These are phyloP conservation scores for Anser brachyrhynchus DNA, from an alignment of 2,113 vertebrate genomes.

Conservation along the genomic window DNA sequence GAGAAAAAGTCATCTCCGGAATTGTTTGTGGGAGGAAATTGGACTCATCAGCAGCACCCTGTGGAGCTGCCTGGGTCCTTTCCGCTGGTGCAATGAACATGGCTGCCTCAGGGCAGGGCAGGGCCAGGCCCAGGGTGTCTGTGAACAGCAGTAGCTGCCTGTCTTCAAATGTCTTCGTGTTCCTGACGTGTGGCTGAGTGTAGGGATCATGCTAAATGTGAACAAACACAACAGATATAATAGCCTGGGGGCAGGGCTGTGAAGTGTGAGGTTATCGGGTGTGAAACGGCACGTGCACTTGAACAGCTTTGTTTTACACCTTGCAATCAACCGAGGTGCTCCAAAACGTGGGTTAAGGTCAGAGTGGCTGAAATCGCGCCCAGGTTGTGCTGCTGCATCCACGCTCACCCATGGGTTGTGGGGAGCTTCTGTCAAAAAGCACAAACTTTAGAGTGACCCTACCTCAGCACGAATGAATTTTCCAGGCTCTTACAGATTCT, in stretches of 20 bases:
- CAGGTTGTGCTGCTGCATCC: not conserved
- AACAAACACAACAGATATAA: not conserved
- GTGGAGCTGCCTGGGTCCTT: not conserved
- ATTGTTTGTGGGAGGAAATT: not conserved
- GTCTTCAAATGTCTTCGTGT: not conserved
- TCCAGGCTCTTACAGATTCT: not conserved
- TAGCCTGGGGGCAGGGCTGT: not conserved
- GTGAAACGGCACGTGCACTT: not conserved
- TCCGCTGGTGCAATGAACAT: not conserved
- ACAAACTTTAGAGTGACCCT: not conserved
- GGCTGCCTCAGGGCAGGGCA: not conserved
- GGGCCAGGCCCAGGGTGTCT: not conserved
- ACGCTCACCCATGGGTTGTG: not conserved
- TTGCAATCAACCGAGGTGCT: not conserved
- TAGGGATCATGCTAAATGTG: not conserved
- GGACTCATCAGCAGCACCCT: not conserved
- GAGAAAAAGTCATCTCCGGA: conserved; percentile 10
- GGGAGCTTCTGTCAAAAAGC: not conserved
- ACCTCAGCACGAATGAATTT: not conserved
- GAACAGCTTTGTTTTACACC: not conserved
- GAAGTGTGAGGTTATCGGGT: not conserved
- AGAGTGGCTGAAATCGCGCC: not conserved
- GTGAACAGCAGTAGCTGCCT: not conserved
- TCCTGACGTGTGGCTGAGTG: not conserved
- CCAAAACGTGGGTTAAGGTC: not conserved